Evolutionary conservation across 2,888 invertebrate species (phyloP).

Genomic region (Trachelus troglodyta): DNA sequence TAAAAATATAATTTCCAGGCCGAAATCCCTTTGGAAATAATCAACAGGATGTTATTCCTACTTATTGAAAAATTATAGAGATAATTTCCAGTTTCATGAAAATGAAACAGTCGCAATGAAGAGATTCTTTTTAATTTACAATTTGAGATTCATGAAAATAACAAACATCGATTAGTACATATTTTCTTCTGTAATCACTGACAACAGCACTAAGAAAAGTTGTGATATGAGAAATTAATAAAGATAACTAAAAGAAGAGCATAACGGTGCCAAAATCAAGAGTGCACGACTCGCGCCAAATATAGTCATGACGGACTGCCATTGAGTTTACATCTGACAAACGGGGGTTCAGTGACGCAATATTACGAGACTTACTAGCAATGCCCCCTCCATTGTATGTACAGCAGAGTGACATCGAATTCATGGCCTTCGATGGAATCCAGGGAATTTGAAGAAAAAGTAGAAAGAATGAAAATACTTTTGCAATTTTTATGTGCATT

Average conservation of each 20-base stretch:
- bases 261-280: not conserved
- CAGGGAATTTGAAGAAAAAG: conserved; percentile 28
- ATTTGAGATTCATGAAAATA: not conserved
- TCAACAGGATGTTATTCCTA: not conserved
- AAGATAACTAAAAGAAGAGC: not conserved
- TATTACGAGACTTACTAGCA: conserved; percentile 43
- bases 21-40: conserved; percentile 16
- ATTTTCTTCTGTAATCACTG: not conserved
- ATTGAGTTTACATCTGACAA: conserved; percentile 25
- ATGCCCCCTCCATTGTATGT: conserved; percentile 16
- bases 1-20: conserved; percentile 41
- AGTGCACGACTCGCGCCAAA: conserved; percentile 47
- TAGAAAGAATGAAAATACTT: not conserved
- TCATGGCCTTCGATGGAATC: conserved; percentile 21
- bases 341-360: conserved; percentile 28
- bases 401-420: not conserved
- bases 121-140: not conserved
- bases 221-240: not conserved
- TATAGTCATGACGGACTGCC: conserved; percentile 56
- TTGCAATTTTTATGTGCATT: conserved; percentile 22
- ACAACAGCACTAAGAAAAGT: not conserved
- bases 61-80: not conserved
- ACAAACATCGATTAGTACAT: not conserved
- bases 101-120: not conserved
- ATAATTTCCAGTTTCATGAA: not conserved